Percentiles rank a stretch among this genome's conserved stretches.
Conservation (phyloP, 2,888 invertebrate genomes). For the Lithophane semibrunnea region DNA sequence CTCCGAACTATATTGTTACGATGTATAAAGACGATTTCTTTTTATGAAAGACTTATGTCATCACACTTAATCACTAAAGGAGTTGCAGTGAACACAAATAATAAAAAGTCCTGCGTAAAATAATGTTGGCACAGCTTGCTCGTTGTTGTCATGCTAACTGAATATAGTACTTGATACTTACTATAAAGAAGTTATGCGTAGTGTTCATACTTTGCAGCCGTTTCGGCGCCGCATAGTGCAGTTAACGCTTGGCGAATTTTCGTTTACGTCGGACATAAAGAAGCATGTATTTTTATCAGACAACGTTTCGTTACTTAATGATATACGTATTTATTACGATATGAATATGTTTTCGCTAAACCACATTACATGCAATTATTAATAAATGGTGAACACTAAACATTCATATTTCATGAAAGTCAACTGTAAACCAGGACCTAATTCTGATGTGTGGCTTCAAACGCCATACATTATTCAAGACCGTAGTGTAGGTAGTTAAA, state of each 20-base stretch:
- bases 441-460: slow-evolving; percentile 11
- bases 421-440: slow-evolving; percentile 1
- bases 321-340: too few species aligned
- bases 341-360: neutral
- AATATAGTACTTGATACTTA: slow-evolving; percentile 34
- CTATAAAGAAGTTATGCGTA: slow-evolving; percentile 59
- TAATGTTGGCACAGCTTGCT: slow-evolving; percentile 67
- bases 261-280: neutral
- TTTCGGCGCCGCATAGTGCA: slow-evolving; percentile 47
- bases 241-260: slow-evolving; percentile 15
- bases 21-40: neutral
- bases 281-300: neutral
- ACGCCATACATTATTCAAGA: slow-evolving; percentile 35
- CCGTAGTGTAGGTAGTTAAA: slow-evolving; percentile 24
- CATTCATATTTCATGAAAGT: slow-evolving; percentile 17
- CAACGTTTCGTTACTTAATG: neutral
- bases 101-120: slow-evolving; percentile 49
- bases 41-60: neutral
- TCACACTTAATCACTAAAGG: neutral
- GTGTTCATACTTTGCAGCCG: slow-evolving; percentile 44
- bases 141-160: slow-evolving; percentile 60
- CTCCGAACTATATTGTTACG: neutral
- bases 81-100: slow-evolving; percentile 6
- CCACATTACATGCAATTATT: slow-evolving; percentile 1
- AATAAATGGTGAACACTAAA: neutral